phyloP scores from a whole-genome alignment of 2,797 vertebrate species.

The Lagorchestes hirsutus region DNA sequence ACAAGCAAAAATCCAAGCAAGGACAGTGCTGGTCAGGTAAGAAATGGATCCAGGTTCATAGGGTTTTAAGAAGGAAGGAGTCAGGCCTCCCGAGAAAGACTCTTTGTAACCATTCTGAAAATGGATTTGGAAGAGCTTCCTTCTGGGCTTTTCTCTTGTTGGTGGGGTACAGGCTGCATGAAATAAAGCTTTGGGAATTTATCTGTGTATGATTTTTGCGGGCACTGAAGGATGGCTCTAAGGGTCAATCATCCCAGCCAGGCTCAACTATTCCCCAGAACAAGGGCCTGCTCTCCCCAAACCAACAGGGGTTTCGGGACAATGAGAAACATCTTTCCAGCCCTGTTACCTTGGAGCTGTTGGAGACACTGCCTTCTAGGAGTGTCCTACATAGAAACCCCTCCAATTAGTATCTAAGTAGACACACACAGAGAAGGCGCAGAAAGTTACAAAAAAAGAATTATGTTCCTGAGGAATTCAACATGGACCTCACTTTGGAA shows the following conservation, averaged over 20 bases:
- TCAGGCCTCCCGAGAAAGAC: not conserved
- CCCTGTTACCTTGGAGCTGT: not conserved
- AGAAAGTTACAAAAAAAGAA: conserved; percentile 69
- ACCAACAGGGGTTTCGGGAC: conserved; percentile 23
- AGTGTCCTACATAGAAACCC: conserved; percentile 27
- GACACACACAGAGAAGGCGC: conserved; percentile 32
- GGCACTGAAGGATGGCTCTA: too few relatives aligned
- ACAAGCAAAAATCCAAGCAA: not conserved
- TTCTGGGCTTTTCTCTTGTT: not conserved
- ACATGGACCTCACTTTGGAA: not conserved
- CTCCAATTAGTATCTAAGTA: conserved; percentile 63
- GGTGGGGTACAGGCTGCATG: not conserved
- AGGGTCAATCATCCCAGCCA: not conserved
- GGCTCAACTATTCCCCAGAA: not conserved
- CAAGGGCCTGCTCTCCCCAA: not conserved
- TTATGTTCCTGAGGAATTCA: conserved; percentile 56
- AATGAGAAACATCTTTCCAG: not conserved
- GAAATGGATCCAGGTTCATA: not conserved
- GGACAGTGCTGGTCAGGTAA: not conserved
- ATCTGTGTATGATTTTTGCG: not conserved
- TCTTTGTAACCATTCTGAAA: not conserved
- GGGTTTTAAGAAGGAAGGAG: not conserved
- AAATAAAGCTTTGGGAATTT: not conserved
- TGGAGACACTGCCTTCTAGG: conserved; percentile 29
- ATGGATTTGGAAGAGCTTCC: not conserved